phyloP scores from a whole-genome alignment of 2,888 invertebrate genomes.

The Cheilosia vulpina region DNA sequence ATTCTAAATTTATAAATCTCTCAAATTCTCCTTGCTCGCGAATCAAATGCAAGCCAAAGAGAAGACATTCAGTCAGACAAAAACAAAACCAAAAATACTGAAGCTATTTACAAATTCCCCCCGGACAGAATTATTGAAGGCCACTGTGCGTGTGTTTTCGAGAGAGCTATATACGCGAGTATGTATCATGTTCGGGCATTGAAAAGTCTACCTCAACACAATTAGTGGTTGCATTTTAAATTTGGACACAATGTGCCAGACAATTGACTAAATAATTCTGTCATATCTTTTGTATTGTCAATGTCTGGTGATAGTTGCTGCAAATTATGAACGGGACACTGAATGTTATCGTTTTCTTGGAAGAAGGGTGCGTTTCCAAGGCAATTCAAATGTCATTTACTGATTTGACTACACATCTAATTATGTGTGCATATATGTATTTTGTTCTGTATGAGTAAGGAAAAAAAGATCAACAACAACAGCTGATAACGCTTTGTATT shows the following conservation, averaged over 20 bases:
- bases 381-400: background rate
- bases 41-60: background rate
- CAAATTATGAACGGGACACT: background rate
- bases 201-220: background rate
- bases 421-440: background rate
- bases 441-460: background rate
- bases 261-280: background rate
- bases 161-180: background rate
- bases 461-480: background rate
- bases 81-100: slow-evolving; percentile 3
- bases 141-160: slow-evolving; percentile 1
- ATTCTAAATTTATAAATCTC: slow-evolving; percentile 13
- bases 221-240: background rate
- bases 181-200: background rate
- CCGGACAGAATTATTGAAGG: slow-evolving; percentile 1
- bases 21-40: background rate
- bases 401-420: background rate
- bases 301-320: background rate
- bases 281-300: background rate
- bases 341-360: background rate
- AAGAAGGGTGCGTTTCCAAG: background rate
- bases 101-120: slow-evolving; percentile 2
- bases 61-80: background rate
- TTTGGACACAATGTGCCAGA: background rate
- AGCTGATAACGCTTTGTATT: background rate